phyloP scores from a whole-genome alignment of 2,888 invertebrate genomes.

The Pandemis corylana region DNA sequence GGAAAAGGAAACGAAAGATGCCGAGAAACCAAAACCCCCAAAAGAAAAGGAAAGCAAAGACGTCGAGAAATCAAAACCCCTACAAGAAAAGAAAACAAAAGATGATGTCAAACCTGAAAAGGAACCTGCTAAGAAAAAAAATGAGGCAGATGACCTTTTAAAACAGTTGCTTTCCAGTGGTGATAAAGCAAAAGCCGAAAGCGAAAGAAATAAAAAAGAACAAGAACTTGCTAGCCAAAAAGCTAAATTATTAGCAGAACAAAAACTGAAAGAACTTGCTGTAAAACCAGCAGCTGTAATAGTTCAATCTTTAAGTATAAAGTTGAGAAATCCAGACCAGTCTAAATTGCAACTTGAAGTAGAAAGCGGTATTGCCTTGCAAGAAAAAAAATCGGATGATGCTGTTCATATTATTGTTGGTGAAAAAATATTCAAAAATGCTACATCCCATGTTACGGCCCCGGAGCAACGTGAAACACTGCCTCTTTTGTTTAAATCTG shows the following conservation, averaged over 20 bases:
- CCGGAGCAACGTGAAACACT: slow-evolving; percentile 46
- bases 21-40: background rate
- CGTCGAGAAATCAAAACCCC: background rate
- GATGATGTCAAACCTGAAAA: background rate
- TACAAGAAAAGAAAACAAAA: background rate
- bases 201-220: background rate
- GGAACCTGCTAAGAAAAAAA: background rate
- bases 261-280: slow-evolving; percentile 34
- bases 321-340: background rate
- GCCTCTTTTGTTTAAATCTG: slow-evolving; percentile 47
- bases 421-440: slow-evolving; percentile 56
- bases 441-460: background rate
- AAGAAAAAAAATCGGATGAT: slow-evolving; percentile 40
- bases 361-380: slow-evolving; percentile 5
- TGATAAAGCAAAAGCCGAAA: slow-evolving; percentile 2
- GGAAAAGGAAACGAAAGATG: background rate
- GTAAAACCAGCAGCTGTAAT: slow-evolving; percentile 6
- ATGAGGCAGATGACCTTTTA: background rate
- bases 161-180: background rate
- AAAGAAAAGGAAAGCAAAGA: slow-evolving; percentile 1
- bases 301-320: background rate
- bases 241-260: slow-evolving; percentile 33
- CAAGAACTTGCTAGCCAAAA: slow-evolving; percentile 11
- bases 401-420: slow-evolving; percentile 60
- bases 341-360: slow-evolving; percentile 7